Percentiles rank a stretch among this genome's conserved stretches.
Evolutionary conservation across 2,113 vertebrate species (phyloP).

Genomic region (Rhinopomastus cyanomelas): DNA sequence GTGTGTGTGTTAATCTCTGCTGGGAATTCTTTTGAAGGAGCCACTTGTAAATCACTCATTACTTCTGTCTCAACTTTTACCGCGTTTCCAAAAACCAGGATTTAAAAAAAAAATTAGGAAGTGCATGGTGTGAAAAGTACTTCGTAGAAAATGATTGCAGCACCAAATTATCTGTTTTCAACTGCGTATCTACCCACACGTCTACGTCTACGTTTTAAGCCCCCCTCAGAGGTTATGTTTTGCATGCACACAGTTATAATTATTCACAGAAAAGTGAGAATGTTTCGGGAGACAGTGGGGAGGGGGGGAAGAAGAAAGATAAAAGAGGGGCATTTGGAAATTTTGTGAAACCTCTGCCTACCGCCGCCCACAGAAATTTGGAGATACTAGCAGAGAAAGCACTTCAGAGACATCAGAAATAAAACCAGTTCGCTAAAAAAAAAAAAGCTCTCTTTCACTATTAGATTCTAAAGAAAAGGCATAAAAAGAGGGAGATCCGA

Average conservation of each 20-base stretch:
- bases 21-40: conserved; percentile 70
- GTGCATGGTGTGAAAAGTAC: background rate
- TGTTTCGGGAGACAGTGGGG: too few species aligned
- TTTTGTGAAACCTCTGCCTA: background rate
- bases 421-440: background rate
- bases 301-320: background rate
- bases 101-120: background rate
- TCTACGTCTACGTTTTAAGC: background rate
- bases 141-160: background rate
- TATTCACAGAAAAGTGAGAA: background rate
- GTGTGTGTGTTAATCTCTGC: background rate
- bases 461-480: background rate
- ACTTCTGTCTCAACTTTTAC: conserved; percentile 13
- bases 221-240: background rate
- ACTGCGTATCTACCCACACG: background rate
- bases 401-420: background rate
- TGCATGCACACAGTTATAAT: background rate
- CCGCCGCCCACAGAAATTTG: background rate
- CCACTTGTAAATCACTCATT: conserved; percentile 68
- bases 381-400: background rate
- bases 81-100: conserved; percentile 55
- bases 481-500: background rate
- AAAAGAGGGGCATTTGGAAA: background rate
- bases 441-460: background rate
- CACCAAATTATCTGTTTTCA: background rate